Percentiles rank a stretch among this genome's conserved stretches.
These are phyloP conservation scores for Heliangelus exortis DNA, from an alignment of 2,797 vertebrate genomes.

Conservation along the genomic window DNA sequence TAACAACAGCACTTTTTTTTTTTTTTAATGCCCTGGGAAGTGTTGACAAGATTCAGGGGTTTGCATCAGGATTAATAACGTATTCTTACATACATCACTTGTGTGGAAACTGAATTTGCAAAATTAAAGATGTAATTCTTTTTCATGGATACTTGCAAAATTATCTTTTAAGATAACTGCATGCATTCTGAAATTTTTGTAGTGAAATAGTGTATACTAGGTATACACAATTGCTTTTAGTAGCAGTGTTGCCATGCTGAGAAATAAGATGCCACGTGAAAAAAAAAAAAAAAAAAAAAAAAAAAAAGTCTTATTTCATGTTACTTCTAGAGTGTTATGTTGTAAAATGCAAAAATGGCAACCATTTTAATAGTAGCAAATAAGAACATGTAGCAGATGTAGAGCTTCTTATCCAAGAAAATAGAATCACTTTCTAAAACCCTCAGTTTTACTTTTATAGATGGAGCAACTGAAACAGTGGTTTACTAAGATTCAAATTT, in stretches of 20 bases:
- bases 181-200: neutral
- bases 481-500: neutral
- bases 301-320: neutral
- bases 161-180: neutral
- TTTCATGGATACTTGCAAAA: neutral
- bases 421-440: neutral
- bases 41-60: neutral
- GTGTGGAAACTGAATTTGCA: neutral
- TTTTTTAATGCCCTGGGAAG: neutral
- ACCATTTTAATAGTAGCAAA: neutral
- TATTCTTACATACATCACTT: neutral
- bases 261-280: neutral
- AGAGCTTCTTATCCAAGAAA: neutral
- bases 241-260: neutral
- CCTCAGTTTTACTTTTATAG: neutral
- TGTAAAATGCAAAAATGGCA: neutral
- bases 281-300: neutral
- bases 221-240: neutral
- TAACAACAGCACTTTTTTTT: neutral
- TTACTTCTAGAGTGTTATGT: neutral
- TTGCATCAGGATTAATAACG: neutral
- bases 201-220: neutral
- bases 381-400: neutral
- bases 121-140: neutral
- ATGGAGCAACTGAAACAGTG: neutral